Evolutionary conservation across 2,797 vertebrate genomes (phyloP).

Genomic region (Simalia tracyae): DNA sequence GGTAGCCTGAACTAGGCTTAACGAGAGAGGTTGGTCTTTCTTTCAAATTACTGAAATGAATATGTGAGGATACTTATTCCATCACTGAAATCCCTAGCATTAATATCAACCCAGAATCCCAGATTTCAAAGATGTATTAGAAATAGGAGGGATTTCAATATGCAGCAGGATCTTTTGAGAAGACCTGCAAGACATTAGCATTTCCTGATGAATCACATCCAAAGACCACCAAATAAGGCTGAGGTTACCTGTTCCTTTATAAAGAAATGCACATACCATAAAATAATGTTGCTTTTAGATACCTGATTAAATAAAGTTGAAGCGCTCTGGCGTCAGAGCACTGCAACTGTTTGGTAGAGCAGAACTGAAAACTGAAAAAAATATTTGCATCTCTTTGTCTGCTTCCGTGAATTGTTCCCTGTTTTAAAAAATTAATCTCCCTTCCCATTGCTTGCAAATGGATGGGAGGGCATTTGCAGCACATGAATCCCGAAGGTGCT

Average conservation of each 20-base stretch:
- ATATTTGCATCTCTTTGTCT: background rate
- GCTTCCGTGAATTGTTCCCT: background rate
- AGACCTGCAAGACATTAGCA: conserved; percentile 40
- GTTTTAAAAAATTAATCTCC: background rate
- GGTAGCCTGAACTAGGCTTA: conserved; percentile 72
- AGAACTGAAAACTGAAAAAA: background rate
- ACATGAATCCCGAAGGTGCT: background rate
- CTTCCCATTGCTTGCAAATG: background rate
- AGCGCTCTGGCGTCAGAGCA: background rate
- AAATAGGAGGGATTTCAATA: conserved; percentile 65
- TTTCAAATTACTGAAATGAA: conserved; percentile 63
- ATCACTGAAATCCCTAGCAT: conserved; percentile 65
- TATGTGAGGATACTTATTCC: conserved; percentile 58
- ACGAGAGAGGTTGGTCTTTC: conserved; percentile 62
- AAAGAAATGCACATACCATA: background rate
- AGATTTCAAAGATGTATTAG: conserved; percentile 56
- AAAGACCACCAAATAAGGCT: conserved; percentile 8
- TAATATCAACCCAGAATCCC: conserved; percentile 65
- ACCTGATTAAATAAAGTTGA: background rate
- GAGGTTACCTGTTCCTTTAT: background rate
- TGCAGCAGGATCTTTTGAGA: conserved; percentile 53
- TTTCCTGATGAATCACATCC: background rate
- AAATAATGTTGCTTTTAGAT: background rate
- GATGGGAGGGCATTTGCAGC: background rate
- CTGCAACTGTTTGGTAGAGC: background rate